A percentile compares a stretch with the other conserved stretches of the same genome.
These are phyloP conservation scores for Phymanthus crucifer DNA, from an alignment of 92 coral and sea anemone species.

Conservation along the genomic window DNA sequence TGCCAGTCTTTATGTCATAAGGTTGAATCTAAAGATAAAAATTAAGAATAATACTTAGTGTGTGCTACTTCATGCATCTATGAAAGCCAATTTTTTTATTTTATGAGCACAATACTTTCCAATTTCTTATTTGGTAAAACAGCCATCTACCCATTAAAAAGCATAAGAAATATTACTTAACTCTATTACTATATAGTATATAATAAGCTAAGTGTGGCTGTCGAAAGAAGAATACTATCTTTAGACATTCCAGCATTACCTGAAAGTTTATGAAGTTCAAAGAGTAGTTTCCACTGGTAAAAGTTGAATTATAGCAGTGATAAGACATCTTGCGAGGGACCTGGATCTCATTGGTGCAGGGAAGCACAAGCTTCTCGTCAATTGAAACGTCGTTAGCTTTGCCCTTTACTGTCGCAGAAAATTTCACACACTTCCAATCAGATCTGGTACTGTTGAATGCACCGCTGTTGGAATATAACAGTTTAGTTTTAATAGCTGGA, in stretches of 20 bases:
- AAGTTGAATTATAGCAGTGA: conserved; percentile 44
- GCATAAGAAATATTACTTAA: no score
- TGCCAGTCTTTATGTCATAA: conserved; percentile 28
- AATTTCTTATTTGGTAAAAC: no score
- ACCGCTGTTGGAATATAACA: conserved; percentile 13
- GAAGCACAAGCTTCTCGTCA: not conserved
- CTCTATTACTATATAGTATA: no score
- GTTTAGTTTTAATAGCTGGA: not conserved
- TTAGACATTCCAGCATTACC: conserved; percentile 35
- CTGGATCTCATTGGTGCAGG: conserved; percentile 41
- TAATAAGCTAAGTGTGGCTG: no score
- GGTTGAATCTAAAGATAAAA: conserved; percentile 65
- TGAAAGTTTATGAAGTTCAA: conserved; percentile 51
- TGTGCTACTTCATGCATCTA: no score
- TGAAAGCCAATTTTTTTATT: no score
- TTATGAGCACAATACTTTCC: no score
- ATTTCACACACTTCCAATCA: conserved; percentile 42
- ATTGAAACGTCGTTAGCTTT: not conserved
- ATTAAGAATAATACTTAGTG: not conserved
- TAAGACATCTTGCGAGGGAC: conserved; percentile 51
- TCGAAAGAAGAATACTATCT: not conserved
- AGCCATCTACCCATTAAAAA: no score
- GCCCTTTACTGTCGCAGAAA: not conserved
- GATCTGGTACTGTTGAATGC: conserved; percentile 20
- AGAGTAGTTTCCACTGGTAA: not conserved